Conservation (phyloP, 2,113 vertebrate genomes). For the Cavia aperea region DNA sequence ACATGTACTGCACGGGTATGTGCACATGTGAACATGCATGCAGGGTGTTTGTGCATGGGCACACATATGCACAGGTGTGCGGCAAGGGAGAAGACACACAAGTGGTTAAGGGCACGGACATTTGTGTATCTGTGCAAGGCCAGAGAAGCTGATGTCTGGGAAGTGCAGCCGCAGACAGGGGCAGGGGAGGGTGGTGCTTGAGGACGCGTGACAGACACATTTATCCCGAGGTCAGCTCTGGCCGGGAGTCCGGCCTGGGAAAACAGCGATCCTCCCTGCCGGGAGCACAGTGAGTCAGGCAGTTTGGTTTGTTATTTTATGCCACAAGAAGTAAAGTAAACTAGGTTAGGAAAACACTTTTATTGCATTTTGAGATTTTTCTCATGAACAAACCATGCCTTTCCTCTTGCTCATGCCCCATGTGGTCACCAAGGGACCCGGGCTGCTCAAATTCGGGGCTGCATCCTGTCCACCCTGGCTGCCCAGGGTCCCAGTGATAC, state of each 20-base stretch:
- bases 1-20: too few relatives aligned
- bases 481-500: neutral
- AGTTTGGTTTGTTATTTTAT: conserved; percentile 72
- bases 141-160: conserved; percentile 45
- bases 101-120: fast-evolving
- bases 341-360: conserved; percentile 73
- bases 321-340: conserved; percentile 73
- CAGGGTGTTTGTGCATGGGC: neutral
- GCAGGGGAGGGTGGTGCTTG: conserved; percentile 33
- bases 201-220: conserved; percentile 53
- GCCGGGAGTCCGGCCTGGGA: conserved; percentile 77
- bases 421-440: conserved; percentile 2
- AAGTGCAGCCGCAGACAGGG: conserved; percentile 36
- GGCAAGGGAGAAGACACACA: fast-evolving
- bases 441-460: conserved; percentile 14
- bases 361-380: conserved; percentile 71
- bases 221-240: conserved; percentile 60
- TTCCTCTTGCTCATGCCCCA: conserved; percentile 38
- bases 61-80: neutral
- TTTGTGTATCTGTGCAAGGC: conserved; percentile 33
- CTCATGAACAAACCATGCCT: conserved; percentile 37
- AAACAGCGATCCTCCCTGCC: conserved; percentile 67
- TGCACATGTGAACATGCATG: too few relatives aligned
- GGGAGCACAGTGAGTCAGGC: conserved; percentile 63
- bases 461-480: neutral